Evolutionary conservation across 2,113 vertebrate species (phyloP).

Genomic region (Accipiter virgatus): DNA sequence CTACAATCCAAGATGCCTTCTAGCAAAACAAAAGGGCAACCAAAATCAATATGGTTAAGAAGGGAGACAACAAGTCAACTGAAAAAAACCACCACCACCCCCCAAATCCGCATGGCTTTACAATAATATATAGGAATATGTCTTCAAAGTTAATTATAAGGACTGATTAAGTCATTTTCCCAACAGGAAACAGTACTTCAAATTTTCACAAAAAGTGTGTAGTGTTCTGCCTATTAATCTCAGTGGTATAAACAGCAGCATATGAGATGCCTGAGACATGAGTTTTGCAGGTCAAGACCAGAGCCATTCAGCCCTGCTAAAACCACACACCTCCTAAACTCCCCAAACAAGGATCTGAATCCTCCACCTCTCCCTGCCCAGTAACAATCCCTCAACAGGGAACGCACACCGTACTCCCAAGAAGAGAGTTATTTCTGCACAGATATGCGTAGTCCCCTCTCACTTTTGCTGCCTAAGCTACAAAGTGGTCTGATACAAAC

Average conservation of each 20-base stretch:
- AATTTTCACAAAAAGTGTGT: neutral
- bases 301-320: neutral
- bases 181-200: neutral
- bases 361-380: neutral
- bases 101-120: neutral
- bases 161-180: no score
- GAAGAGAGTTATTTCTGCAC: neutral
- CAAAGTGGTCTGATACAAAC: neutral
- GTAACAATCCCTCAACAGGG: neutral
- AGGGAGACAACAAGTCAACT: neutral
- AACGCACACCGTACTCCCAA: neutral
- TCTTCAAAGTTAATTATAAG: neutral
- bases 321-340: neutral
- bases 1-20: neutral
- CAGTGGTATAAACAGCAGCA: neutral
- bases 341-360: neutral
- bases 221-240: neutral
- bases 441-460: neutral
- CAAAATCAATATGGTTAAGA: neutral
- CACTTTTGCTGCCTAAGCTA: neutral
- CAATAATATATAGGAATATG: neutral
- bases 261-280: neutral
- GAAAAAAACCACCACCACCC: neutral
- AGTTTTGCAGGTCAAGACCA: neutral
- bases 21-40: neutral